phyloP scores from a whole-genome alignment of 2,113 vertebrate species.

The Synchiropus splendidus region DNA sequence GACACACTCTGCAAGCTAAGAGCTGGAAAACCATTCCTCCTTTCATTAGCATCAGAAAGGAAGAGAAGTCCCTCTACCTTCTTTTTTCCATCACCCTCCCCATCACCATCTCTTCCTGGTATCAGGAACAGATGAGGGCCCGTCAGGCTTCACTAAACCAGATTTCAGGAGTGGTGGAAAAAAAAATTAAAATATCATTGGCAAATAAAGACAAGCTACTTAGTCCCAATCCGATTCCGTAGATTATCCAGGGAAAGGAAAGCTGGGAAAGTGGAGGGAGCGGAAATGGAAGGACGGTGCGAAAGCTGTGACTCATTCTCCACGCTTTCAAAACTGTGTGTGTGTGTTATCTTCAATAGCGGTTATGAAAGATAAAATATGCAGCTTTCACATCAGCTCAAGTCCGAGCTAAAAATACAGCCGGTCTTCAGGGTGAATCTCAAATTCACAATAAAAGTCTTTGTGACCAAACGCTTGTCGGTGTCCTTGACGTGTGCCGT shows the following conservation, averaged over 20 bases:
- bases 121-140: constrained; percentile 56
- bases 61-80: constrained; percentile 35
- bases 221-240: constrained; percentile 58
- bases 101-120: constrained; percentile 43
- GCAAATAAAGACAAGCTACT: constrained; percentile 63
- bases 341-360: constrained; percentile 7
- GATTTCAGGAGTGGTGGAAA: constrained; percentile 21
- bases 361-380: constrained; percentile 19
- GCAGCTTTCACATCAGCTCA: constrained; percentile 6
- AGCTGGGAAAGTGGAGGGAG: constrained; percentile 22
- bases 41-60: constrained; percentile 74
- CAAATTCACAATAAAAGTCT: not conserved
- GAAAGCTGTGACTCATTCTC: constrained; percentile 26
- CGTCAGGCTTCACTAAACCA: constrained; percentile 53
- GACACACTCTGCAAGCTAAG: constrained; percentile 75
- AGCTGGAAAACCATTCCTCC: constrained; percentile 70
- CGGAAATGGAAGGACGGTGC: constrained; percentile 3
- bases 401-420: not conserved
- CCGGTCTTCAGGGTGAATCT: not conserved
- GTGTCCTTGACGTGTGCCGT: no score
- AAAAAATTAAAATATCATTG: constrained; percentile 50
- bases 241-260: constrained; percentile 53
- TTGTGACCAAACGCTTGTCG: no score
- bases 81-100: constrained; percentile 28
- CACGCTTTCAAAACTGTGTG: constrained; percentile 9